phyloP scores from a whole-genome alignment of 2,113 vertebrate species.

The Argyrosomus japonicus region DNA sequence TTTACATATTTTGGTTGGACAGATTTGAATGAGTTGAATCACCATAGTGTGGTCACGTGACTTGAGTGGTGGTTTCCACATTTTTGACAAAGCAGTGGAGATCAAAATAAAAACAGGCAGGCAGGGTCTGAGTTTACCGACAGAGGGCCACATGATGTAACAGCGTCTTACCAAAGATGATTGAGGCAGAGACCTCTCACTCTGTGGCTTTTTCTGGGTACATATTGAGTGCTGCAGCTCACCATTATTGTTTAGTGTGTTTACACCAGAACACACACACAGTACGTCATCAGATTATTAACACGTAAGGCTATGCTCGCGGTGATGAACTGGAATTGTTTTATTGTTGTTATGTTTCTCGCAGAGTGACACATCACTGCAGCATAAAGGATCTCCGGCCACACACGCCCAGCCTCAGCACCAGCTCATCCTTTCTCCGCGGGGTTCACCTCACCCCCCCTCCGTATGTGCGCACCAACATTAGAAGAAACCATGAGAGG shows the following conservation, averaged over 20 bases:
- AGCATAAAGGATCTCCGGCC: conserved; percentile 19
- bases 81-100: neutral
- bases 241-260: too few relatives aligned
- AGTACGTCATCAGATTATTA: too few relatives aligned
- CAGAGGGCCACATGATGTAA: conserved; percentile 47
- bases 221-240: too few relatives aligned
- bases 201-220: neutral
- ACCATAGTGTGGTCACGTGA: too few relatives aligned
- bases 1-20: too few relatives aligned
- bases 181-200: conserved; percentile 5
- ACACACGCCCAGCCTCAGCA: conserved; percentile 79
- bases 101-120: conserved; percentile 1
- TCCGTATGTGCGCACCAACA: conserved; percentile 1
- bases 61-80: neutral
- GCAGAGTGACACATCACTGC: fast-evolving
- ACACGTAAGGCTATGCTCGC: neutral
- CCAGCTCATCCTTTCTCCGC: conserved; percentile 70
- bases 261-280: too few relatives aligned
- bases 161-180: conserved; percentile 8
- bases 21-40: too few relatives aligned
- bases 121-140: neutral
- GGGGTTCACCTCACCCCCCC: too few relatives aligned
- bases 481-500: neutral
- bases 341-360: too few relatives aligned
- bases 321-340: neutral